Percentiles rank a stretch among this genome's conserved stretches.
Evolutionary conservation across 2,797 vertebrate species (phyloP).

Genomic region (Phrynocephalus guinanensis): DNA sequence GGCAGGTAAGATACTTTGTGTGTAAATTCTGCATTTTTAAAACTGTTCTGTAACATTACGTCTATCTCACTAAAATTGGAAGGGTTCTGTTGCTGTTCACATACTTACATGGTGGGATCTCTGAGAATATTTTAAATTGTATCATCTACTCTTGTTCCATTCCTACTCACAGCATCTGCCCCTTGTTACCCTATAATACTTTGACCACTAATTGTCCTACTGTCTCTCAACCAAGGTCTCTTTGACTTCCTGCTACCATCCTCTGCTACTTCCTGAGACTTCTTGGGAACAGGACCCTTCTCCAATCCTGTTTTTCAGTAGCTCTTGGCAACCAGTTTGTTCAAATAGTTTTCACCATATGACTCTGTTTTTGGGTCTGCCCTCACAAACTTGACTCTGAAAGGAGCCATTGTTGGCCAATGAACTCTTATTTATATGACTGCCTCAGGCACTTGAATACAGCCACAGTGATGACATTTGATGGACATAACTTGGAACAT

Average conservation of each 20-base stretch:
- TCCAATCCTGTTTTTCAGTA: slow-evolving; percentile 12
- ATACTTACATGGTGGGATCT: slow-evolving; percentile 5
- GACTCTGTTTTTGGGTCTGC: neutral
- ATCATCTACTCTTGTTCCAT: neutral
- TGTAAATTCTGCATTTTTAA: slow-evolving; percentile 39
- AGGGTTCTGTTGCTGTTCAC: slow-evolving; percentile 20
- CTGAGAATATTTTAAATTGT: neutral
- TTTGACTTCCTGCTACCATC: slow-evolving; percentile 1
- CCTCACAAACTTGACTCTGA: slow-evolving; percentile 4
- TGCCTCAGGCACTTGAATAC: neutral
- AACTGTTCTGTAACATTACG: slow-evolving; percentile 37
- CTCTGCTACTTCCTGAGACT: slow-evolving; percentile 21
- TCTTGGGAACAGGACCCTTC: slow-evolving; percentile 19
- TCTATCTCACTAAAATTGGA: slow-evolving; percentile 35
- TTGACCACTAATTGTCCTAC: slow-evolving; percentile 16
- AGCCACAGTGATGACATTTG: neutral
- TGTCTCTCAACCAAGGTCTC: slow-evolving; percentile 25
- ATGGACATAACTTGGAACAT: neutral
- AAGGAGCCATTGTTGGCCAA: slow-evolving; percentile 2
- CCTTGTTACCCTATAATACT: slow-evolving; percentile 3
- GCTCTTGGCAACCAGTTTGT: slow-evolving; percentile 3
- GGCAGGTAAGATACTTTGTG: slow-evolving; percentile 83
- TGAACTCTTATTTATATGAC: slow-evolving; percentile 11
- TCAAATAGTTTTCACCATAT: slow-evolving; percentile 10
- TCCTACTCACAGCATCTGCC: neutral